Conservation (phyloP, 1,140 invertebrate genomes). For the Leptinotarsa undecemlineata region DNA sequence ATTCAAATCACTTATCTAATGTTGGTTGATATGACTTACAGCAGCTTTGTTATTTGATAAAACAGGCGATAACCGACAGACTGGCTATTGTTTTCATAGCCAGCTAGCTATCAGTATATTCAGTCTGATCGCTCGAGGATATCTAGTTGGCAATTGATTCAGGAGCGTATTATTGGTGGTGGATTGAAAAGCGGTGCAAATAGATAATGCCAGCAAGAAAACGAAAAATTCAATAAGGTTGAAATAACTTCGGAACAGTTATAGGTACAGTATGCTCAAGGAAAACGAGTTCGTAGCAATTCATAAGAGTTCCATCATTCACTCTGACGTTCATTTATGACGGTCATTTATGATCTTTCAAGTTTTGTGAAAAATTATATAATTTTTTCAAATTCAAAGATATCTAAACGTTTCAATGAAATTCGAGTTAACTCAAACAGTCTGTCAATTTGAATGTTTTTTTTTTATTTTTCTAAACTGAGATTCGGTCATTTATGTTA, state of each 20-base stretch:
- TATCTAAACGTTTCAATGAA: too few relatives aligned
- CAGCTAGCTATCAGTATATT: conserved; percentile 10
- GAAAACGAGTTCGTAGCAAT: background rate
- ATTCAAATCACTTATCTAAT: background rate
- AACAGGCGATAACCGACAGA: background rate
- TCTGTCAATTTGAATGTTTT: too few relatives aligned
- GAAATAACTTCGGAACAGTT: too few relatives aligned
- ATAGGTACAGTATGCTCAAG: too few relatives aligned
- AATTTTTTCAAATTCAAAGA: too few relatives aligned
- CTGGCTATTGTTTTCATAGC: conserved; percentile 10
- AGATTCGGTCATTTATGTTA: too few relatives aligned
- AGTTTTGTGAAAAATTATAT: too few relatives aligned
- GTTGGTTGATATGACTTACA: conserved; percentile 10
- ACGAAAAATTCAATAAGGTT: background rate
- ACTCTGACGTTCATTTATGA: too few relatives aligned
- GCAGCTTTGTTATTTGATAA: conserved; percentile 7
- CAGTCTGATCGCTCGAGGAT: conserved; percentile 7
- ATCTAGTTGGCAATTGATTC: conserved; percentile 1
- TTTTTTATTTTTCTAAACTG: too few relatives aligned
- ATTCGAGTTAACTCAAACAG: too few relatives aligned
- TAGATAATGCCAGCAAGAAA: background rate
- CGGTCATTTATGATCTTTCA: too few relatives aligned
- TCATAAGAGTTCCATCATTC: too few relatives aligned
- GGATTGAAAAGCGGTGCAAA: background rate
- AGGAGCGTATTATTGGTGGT: background rate